These are phyloP conservation scores for Gonatopus flavifemur DNA, from an alignment of 1,140 invertebrate genomes.

Conservation along the genomic window DNA sequence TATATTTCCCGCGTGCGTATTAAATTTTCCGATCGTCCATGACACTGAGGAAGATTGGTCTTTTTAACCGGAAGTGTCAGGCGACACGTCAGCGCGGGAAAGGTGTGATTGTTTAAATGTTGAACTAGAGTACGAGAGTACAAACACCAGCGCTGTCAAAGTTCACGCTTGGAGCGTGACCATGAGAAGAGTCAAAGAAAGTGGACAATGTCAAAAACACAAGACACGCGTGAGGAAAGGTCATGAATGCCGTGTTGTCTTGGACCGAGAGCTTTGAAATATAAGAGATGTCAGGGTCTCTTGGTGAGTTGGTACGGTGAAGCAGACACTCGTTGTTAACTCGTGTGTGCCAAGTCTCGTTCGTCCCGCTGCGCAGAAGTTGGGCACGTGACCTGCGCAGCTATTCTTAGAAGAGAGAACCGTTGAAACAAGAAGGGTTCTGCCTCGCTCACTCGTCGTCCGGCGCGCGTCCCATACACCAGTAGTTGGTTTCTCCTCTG, in stretches of 20 bases:
- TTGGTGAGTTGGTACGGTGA: neutral
- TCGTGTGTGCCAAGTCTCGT: neutral
- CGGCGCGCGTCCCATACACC: constrained; percentile 51
- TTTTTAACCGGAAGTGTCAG: constrained; percentile 14
- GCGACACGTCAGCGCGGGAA: constrained; percentile 15
- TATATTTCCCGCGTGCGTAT: neutral
- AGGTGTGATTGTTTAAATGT: constrained; percentile 10
- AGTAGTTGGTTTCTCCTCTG: constrained; percentile 40
- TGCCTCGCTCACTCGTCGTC: constrained; percentile 57
- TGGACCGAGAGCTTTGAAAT: constrained; percentile 13
- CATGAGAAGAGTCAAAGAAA: constrained; percentile 12
- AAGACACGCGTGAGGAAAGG: constrained; percentile 13
- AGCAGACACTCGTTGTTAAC: neutral
- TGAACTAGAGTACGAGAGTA: constrained; percentile 3
- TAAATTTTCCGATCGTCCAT: neutral
- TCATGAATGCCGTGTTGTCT: constrained; percentile 25
- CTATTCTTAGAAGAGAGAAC: constrained; percentile 55
- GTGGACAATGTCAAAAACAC: neutral
- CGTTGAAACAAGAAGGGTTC: constrained; percentile 35
- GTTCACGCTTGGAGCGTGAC: neutral
- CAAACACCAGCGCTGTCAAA: neutral
- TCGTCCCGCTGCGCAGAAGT: constrained; percentile 36
- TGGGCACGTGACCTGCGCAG: constrained; percentile 51
- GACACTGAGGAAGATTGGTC: neutral
- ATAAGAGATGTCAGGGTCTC: constrained; percentile 26